Conservation (phyloP, 1,140 invertebrate species). For the Macrostomum lignano region DNA sequence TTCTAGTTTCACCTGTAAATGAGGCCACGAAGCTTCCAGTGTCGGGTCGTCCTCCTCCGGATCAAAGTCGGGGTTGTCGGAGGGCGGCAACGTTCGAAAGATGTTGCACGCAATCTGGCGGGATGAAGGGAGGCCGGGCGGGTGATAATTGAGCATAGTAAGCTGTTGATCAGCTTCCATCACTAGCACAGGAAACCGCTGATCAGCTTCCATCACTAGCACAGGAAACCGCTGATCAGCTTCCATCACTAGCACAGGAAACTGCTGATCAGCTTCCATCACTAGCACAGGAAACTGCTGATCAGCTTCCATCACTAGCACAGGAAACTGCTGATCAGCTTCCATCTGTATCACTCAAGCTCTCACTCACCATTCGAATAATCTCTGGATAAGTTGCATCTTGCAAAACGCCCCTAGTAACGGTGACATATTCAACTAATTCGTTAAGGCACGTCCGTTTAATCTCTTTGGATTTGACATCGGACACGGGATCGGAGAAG, state of each 20-base stretch:
- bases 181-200: no score
- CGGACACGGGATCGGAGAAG: constrained; percentile 25
- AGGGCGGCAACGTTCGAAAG: constrained; percentile 80
- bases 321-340: no score
- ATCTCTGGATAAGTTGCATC: constrained; percentile 23
- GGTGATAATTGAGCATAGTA: no score
- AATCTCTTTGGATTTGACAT: constrained; percentile 25
- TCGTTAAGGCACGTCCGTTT: constrained; percentile 23
- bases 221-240: no score
- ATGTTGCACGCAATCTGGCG: constrained; percentile 59
- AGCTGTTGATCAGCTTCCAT: no score
- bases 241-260: no score
- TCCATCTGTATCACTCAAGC: no score
- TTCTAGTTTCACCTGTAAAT: constrained; percentile 41
- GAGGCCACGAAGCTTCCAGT: constrained; percentile 94
- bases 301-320: no score
- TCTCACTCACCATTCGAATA: constrained; percentile 32
- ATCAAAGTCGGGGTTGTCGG: constrained; percentile 90
- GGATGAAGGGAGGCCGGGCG: no score
- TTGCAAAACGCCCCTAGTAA: constrained; percentile 14
- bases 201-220: no score
- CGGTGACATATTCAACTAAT: constrained; percentile 20
- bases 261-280: no score
- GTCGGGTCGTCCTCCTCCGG: constrained; percentile 98
- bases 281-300: no score